Conservation (phyloP, 2,888 invertebrate genomes). For the Trachelus iudaicus region DNA sequence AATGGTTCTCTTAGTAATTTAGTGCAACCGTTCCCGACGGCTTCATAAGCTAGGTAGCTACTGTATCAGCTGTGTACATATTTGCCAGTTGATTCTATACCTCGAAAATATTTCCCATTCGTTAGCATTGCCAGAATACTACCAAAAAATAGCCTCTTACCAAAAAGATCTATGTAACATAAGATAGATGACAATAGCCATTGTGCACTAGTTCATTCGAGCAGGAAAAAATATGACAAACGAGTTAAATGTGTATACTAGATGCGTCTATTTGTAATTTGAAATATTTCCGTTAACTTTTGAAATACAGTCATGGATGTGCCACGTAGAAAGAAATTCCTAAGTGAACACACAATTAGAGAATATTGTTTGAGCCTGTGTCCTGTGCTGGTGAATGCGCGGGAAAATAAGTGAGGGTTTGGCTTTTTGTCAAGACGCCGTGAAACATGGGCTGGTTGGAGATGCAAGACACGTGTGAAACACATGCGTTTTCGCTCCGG, state of each 20-base stretch:
- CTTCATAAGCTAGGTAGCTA: not conserved
- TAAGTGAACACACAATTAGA: slow-evolving; percentile 28
- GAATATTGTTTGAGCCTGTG: slow-evolving; percentile 30
- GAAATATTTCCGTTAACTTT: not conserved
- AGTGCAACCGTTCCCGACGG: not conserved
- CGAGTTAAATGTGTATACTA: not conserved
- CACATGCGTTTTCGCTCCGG: slow-evolving; percentile 47
- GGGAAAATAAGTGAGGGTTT: not conserved
- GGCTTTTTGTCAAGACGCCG: not conserved
- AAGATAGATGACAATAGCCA: not conserved
- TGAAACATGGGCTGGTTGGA: not conserved
- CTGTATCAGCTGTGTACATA: not conserved
- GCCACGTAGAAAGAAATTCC: not conserved
- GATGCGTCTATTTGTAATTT: not conserved
- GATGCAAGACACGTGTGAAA: slow-evolving; percentile 42
- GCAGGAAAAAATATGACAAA: not conserved
- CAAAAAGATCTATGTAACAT: not conserved
- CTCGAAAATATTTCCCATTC: not conserved
- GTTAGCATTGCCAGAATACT: not conserved
- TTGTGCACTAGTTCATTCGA: not conserved
- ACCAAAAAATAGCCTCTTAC: not conserved
- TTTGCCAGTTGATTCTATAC: not conserved
- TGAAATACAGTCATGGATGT: not conserved
- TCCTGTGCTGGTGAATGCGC: slow-evolving; percentile 29
- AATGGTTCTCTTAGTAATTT: not conserved